These are phyloP conservation scores for Drosophila paranaensis DNA, from an alignment of 2,888 invertebrate genomes.

Conservation along the genomic window DNA sequence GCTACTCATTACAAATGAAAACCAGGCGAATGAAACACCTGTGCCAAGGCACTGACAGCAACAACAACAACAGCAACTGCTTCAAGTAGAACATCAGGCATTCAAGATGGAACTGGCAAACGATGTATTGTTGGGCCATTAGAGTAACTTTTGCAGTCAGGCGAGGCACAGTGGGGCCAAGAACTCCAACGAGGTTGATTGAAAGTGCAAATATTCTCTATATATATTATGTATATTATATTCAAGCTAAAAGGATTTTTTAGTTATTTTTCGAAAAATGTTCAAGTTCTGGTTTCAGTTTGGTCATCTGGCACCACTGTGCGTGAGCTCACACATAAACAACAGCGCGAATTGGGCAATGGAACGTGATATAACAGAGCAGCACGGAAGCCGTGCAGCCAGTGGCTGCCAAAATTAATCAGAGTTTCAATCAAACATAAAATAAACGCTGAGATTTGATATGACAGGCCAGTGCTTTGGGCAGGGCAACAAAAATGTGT, in stretches of 20 bases:
- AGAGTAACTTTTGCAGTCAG: slow-evolving; percentile 51
- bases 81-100: slow-evolving; percentile 11
- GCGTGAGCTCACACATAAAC: slow-evolving; percentile 25
- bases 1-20: slow-evolving; percentile 52
- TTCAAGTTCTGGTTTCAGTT: no score
- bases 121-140: slow-evolving; percentile 62
- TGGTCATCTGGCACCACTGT: slow-evolving; percentile 11
- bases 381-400: slow-evolving; percentile 10
- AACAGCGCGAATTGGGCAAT: slow-evolving; percentile 53
- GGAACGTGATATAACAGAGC: slow-evolving; percentile 43
- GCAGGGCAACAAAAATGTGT: slow-evolving; percentile 54
- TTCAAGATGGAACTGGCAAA: slow-evolving; percentile 41
- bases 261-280: not conserved
- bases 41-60: slow-evolving; percentile 66
- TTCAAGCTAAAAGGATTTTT: not conserved
- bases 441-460: slow-evolving; percentile 73
- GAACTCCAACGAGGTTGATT: no score
- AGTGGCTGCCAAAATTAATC: slow-evolving; percentile 68
- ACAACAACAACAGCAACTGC: slow-evolving; percentile 6
- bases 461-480: slow-evolving; percentile 45
- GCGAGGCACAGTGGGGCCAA: slow-evolving; percentile 23
- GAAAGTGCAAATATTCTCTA: not conserved
- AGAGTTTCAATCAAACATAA: slow-evolving; percentile 77
- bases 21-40: slow-evolving; percentile 58
- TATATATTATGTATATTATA: no score